Evolutionary conservation across 2,888 invertebrate genomes (phyloP), one percentile per base, ranked within the genome.

Genomic region (Drosophila cognata): DNA sequence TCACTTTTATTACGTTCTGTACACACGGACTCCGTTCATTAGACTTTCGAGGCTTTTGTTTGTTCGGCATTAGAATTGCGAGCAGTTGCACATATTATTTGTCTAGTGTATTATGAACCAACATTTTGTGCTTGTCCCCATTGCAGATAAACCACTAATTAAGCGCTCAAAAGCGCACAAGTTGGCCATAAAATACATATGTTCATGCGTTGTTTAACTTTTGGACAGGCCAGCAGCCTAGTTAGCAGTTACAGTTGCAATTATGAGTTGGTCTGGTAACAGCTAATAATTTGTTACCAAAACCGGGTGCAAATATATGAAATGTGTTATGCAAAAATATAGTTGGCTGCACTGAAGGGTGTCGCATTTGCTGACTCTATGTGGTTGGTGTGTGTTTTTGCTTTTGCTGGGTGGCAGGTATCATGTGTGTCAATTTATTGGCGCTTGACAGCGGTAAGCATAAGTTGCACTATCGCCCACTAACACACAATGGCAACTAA

Each of bases 391-490:
- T 10, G 29, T 62, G 28, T 60, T 57, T 35, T 16, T 65, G 29
- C 11, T 3, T 48, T 13, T 28, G 28, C 18, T 51, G 55, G 46
- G 36, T 31, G 51, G 51, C 48, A 50, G 29, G 63, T 58, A 57
- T 55, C 38, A 56, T 70, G 73, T 75, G 78, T 78, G 73, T 86
- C 86, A 90, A 87, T 90, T 89, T 87, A 87, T 90, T 83, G 79
- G 83, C 76, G 64, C 73, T 67, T 74, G 85, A 74, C 79, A 83
- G 76, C 65, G 69, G 67, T 74, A 77, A 88, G 76, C 89, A 90
- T 90, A 87, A 87, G 89, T 90, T 89, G 77, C 84, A 74, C 87
- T 90, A 90, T 88, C 90, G 79, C 75, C 77, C 71, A 71, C 79
- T 68, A 82, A 77, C 88, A 90, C 46, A 70, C 29, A 28, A 18